A percentile compares a stretch with the other conserved stretches of the same genome.
Conservation (phyloP, 2,113 vertebrate species). For the Cranoglanis bouderius region DNA sequence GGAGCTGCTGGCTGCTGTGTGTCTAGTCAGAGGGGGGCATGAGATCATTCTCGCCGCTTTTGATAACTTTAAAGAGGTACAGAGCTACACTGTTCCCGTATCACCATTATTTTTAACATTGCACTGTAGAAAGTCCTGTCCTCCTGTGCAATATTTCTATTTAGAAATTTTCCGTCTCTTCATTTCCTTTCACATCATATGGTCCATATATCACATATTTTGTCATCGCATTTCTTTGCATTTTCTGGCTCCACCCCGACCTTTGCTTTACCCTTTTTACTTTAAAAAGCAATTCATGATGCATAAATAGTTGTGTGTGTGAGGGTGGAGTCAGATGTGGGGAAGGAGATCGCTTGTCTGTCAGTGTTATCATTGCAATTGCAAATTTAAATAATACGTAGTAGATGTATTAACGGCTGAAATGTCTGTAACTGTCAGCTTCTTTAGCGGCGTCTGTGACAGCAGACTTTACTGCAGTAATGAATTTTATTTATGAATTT, state of each 20-base stretch:
- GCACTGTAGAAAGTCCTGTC: not conserved
- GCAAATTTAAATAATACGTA: not conserved
- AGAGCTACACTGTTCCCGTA: not conserved
- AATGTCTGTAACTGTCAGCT: not conserved
- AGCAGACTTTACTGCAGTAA: no score
- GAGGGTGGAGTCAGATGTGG: not conserved
- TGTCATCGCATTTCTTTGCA: not conserved
- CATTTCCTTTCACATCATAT: not conserved
- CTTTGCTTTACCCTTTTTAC: not conserved
- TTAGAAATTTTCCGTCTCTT: not conserved
- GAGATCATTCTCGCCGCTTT: constrained; percentile 97
- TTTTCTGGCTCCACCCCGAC: not conserved
- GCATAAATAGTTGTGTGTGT: not conserved
- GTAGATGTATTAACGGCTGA: not conserved
- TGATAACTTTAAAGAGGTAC: constrained; percentile 98
- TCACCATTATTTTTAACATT: not conserved
- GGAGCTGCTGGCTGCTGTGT: constrained; percentile 94
- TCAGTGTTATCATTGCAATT: not conserved
- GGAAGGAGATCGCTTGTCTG: no score
- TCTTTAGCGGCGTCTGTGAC: not conserved
- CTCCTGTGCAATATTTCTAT: not conserved
- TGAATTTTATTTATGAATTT: not conserved
- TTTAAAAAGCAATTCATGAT: not conserved
- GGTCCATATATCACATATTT: not conserved
- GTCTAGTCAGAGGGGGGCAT: constrained; percentile 93